Evolutionary conservation across 1,140 invertebrate genomes (phyloP), one percentile per base, ranked within the genome.

Genomic region (Antheraea pernyi): DNA sequence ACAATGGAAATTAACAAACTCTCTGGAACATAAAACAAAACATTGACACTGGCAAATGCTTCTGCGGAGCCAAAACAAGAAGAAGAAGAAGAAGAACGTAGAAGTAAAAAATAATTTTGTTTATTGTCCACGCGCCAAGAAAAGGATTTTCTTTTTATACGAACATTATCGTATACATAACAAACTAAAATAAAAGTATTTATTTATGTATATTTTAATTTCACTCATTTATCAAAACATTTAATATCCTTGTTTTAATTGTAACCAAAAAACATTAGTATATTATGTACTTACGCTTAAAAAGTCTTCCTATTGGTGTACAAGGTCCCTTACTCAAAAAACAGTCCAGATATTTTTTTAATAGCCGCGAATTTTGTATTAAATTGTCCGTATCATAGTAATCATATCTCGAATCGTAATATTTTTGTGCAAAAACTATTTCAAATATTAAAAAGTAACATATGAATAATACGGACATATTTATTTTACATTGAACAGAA

Each of bases 301-400:
- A 89, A 76, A 96, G 95, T 10, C 94, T 92, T 13, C 95, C 95
- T 69, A 96, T 94, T 0, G 94, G 88, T 0, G 95, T 94, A 79
- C 96, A 96, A 0, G 94, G 92, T 37, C 95, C 95, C 72, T 94
- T 93, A 0, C 94, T 93, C 75, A 96, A 78, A 75, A 96, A 86
- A 73, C 95, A 96, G 62, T 94, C 94, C 19, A 95, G 92, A 77
- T 96, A 96, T 80, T 94, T 95, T 42, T 88, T 92, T 22, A 96
- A 89, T 11, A 96, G 90, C n/a, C 95, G 92, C 39, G 92, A 84
- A 76, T 95, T 96, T 66, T 90, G 83, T 46, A 96, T 83, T 59
- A 96, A 94, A 19, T 87, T 89, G 58, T 96, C 95, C 1, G 96
- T 89, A 73, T 96, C 94, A 22, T 96, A 88, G 70, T 94, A 93